Percentiles rank a stretch among this genome's conserved stretches.
Evolutionary conservation across 1,140 invertebrate genomes (phyloP).

Genomic region (Philotrypesis tridentata): DNA sequence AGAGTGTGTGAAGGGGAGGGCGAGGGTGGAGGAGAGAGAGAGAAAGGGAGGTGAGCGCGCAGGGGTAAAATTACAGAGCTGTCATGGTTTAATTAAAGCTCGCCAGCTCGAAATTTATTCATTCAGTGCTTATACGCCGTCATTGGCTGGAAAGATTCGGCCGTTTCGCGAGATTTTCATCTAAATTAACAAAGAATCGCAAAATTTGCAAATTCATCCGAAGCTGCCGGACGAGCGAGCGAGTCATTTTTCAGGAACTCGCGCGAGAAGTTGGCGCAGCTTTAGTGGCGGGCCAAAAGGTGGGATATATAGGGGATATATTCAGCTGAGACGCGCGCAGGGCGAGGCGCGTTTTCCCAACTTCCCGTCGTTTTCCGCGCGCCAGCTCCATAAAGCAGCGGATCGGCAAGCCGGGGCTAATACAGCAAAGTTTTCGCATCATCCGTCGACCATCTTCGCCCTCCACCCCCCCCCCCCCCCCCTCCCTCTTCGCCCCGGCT

Average conservation of each 20-base stretch:
- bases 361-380: slow-evolving; percentile 60
- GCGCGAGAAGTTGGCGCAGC: slow-evolving; percentile 17
- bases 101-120: slow-evolving; percentile 33
- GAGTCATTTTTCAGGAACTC: slow-evolving; percentile 40
- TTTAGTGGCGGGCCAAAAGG: slow-evolving; percentile 8
- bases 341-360: slow-evolving; percentile 51
- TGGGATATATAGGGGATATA: neutral
- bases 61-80: neutral
- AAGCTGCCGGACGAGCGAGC: slow-evolving; percentile 10
- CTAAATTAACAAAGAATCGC: slow-evolving; percentile 37
- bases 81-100: slow-evolving; percentile 22
- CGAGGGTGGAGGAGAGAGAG: neutral
- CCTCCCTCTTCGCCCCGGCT: slow-evolving; percentile 1
- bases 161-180: slow-evolving; percentile 45
- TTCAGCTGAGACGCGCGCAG: neutral
- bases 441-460: slow-evolving; percentile 58
- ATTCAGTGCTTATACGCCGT: slow-evolving; percentile 22
- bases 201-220: slow-evolving; percentile 34
- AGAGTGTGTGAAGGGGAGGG: too few relatives aligned
- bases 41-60: neutral
- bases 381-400: slow-evolving; percentile 64
- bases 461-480: slow-evolving; percentile 35
- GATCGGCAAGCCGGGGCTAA: slow-evolving; percentile 70
- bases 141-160: neutral
- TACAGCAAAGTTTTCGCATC: slow-evolving; percentile 74